phyloP scores from a whole-genome alignment of 2,888 invertebrate genomes.

The Lathronympha strigana region DNA sequence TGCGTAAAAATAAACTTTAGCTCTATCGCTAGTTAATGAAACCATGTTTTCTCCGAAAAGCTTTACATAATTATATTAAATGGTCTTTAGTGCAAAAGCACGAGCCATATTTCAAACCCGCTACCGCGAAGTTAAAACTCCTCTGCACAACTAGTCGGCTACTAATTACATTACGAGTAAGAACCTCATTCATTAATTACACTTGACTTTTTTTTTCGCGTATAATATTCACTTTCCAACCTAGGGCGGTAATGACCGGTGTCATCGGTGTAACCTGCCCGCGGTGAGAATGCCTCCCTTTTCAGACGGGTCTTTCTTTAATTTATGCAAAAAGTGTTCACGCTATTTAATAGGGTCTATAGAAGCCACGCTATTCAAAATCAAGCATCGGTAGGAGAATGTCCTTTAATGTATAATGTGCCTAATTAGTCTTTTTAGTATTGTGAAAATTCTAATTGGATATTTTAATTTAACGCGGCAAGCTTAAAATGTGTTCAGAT shows the following conservation, averaged over 20 bases:
- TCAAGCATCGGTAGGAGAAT: neutral
- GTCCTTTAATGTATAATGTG: neutral
- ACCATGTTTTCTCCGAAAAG: too few species aligned
- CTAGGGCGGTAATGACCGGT: constrained; percentile 66
- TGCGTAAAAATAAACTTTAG: too few species aligned
- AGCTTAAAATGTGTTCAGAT: neutral
- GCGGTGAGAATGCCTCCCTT: constrained; percentile 62
- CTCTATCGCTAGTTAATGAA: too few species aligned
- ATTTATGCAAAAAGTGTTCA: constrained; percentile 64
- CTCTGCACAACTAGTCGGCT: neutral
- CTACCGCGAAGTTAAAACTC: too few species aligned
- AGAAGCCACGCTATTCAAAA: constrained; percentile 33
- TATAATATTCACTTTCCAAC: constrained; percentile 54
- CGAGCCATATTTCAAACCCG: too few species aligned
- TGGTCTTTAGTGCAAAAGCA: too few species aligned
- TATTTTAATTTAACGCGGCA: neutral
- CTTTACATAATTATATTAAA: too few species aligned
- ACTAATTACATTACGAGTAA: neutral
- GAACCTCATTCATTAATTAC: constrained; percentile 38
- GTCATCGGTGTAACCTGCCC: constrained; percentile 67
- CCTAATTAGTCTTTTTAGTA: constrained; percentile 17
- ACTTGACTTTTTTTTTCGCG: constrained; percentile 39
- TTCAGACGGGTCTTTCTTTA: constrained; percentile 60
- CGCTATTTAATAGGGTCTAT: constrained; percentile 39
- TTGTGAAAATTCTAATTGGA: neutral